Conservation (phyloP, 2,888 invertebrate species). For the Formica aserva region DNA sequence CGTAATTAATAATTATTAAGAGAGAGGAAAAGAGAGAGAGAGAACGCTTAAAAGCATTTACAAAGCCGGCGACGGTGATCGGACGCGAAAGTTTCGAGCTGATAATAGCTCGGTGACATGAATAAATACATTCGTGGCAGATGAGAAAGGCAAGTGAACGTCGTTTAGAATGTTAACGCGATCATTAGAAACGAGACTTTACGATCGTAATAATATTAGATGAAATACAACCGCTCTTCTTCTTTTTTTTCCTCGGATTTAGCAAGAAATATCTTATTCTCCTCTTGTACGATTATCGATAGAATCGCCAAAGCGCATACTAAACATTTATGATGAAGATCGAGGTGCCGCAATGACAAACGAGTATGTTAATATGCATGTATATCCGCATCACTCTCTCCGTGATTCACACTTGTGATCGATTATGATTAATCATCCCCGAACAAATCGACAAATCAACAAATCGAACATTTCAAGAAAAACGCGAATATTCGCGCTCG, state of each 20-base stretch:
- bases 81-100: conserved; percentile 34
- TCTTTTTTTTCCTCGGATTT: neutral
- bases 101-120: neutral
- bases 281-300: neutral
- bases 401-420: neutral
- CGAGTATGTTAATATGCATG: neutral
- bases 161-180: conserved; percentile 4
- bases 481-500: conserved; percentile 14
- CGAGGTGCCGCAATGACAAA: neutral
- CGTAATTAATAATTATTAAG: conserved; percentile 51
- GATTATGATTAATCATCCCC: conserved; percentile 1
- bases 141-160: neutral
- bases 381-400: neutral
- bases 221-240: neutral
- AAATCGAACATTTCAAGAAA: neutral
- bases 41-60: conserved; percentile 39
- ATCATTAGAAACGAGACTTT: conserved; percentile 1
- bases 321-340: neutral
- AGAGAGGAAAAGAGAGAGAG: neutral
- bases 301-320: neutral
- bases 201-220: neutral
- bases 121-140: conserved; percentile 9
- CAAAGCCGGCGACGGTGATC: neutral
- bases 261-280: neutral
- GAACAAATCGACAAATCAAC: neutral